Conservation (phyloP, 92 coral and sea anemone species). For the Micromussa lordhowensis region DNA sequence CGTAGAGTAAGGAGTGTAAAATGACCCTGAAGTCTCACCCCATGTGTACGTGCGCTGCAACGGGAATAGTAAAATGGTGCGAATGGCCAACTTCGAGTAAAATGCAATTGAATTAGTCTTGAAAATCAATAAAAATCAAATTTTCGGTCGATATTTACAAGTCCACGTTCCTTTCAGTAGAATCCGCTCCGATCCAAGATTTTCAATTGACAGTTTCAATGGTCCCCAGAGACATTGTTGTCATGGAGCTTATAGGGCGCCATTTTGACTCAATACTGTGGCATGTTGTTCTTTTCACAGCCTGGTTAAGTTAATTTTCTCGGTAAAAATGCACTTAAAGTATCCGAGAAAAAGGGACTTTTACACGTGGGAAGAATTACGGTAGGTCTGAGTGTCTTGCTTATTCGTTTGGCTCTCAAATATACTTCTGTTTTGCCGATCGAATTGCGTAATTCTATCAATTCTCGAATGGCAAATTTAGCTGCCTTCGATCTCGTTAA, state of each 20-base stretch:
- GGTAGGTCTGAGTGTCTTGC: conserved; percentile 60
- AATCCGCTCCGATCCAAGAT: not conserved
- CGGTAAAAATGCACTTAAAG: conserved; percentile 78
- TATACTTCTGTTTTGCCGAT: not conserved
- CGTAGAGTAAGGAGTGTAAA: too few species aligned
- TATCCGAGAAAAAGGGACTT: conserved; percentile 80
- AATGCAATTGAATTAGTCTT: too few species aligned
- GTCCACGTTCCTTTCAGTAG: not conserved
- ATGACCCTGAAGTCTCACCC: too few species aligned
- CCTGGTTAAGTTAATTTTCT: not conserved
- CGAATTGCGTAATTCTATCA: not conserved
- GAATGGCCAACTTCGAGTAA: too few species aligned
- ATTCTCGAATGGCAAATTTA: not conserved
- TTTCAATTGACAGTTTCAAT: not conserved
- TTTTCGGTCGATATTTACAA: too few species aligned
- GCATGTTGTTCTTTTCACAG: conserved; percentile 22
- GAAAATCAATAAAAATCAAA: too few species aligned
- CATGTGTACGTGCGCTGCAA: too few species aligned
- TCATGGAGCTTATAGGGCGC: conserved; percentile 30
- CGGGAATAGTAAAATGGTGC: too few species aligned
- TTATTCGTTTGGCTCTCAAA: not conserved
- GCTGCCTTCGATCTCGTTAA: not conserved
- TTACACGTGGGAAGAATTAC: conserved; percentile 85
- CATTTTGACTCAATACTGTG: not conserved
- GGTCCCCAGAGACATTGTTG: conserved; percentile 19